These are phyloP conservation scores for Pachypanchax playfairii DNA, from an alignment of 2,113 vertebrate species.

Conservation along the genomic window DNA sequence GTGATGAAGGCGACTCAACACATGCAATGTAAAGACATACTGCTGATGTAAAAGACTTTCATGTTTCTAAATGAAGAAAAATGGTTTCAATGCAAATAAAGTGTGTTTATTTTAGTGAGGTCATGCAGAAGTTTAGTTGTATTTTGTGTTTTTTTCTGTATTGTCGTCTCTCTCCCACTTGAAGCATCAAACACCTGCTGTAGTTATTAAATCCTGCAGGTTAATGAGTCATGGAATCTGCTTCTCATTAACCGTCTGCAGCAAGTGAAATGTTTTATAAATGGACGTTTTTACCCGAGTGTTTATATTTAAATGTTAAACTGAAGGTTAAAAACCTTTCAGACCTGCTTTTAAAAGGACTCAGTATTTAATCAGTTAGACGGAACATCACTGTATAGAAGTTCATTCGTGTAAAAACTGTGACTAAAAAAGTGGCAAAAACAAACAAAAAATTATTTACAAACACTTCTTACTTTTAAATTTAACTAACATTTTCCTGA, in stretches of 20 bases:
- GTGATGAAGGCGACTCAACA: slow-evolving; percentile 27
- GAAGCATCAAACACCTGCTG: slow-evolving; percentile 31
- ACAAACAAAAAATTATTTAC: too few relatives aligned
- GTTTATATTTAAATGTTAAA: slow-evolving; percentile 16
- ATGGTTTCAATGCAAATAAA: slow-evolving; percentile 17
- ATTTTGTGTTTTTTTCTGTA: not conserved
- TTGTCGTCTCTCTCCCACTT: slow-evolving; percentile 16
- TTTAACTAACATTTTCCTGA: too few relatives aligned
- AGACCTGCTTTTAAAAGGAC: too few relatives aligned
- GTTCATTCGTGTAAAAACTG: too few relatives aligned
- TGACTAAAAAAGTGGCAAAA: too few relatives aligned
- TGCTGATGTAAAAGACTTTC: slow-evolving; percentile 5
- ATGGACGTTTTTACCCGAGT: slow-evolving; percentile 27
- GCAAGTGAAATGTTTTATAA: too few relatives aligned
- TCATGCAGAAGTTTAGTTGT: slow-evolving; percentile 23
- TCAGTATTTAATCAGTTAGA: too few relatives aligned
- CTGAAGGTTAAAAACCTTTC: too few relatives aligned
- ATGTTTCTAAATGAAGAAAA: slow-evolving; percentile 21
- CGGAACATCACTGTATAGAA: too few relatives aligned
- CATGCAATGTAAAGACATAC: slow-evolving; percentile 34
- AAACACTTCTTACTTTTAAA: too few relatives aligned
- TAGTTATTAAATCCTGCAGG: slow-evolving; percentile 2
- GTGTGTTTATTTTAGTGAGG: slow-evolving; percentile 10
- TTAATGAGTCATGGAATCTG: slow-evolving; percentile 37
- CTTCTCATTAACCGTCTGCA: slow-evolving; percentile 28